Evolutionary conservation across 2,113 vertebrate species (phyloP), one percentile per base, ranked within the genome.

Genomic region (Tricholaema leucomelas): DNA sequence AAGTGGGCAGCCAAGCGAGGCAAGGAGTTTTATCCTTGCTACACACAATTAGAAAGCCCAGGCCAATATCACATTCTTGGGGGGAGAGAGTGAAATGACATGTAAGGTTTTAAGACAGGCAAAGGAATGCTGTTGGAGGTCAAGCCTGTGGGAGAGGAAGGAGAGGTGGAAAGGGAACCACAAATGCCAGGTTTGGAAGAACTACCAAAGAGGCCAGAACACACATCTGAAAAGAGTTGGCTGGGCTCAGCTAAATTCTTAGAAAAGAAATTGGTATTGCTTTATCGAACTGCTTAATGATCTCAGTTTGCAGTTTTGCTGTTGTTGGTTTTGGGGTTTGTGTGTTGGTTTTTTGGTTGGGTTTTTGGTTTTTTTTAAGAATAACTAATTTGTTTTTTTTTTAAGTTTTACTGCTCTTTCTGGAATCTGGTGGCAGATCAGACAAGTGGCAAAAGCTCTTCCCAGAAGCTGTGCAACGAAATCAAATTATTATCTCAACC

Each of bases 11-110:
- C 94, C 96, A 95, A 96, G 95, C 36, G 0, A 97, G 94, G 91
- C 91, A 92, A 96, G 87, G 31, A 94, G 91, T 91, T 96, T 94
- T 96, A 96, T 93, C 81, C 93, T 92, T 64, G 84, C 92, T 95
- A 91, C 76, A 96, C 88, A 94, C 85, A 96, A 94, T 96, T 95
- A 93, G 77, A 92, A 94, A 94, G 83, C 87, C 93, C 77, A 69
- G 82, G 87, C 94, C 80, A 94, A 85, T 66, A 96, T 89, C 86
- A 81, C 94, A 94, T 96, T 96, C 96, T 88, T 96, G 23, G 42
- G 74, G 72, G 36, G 89, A 65, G 74, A 94, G 85, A 92, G 63
- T 73, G 59, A 92, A 94, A 90, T 1, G 56, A 89, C 80, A 91
- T 88, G 88, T 65, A 93, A 96, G 87, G 65, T 84, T 81, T 90